Evolutionary conservation across 1,140 invertebrate genomes (phyloP), one percentile per base, ranked within the genome.

Genomic region (Cydia pomonella): DNA sequence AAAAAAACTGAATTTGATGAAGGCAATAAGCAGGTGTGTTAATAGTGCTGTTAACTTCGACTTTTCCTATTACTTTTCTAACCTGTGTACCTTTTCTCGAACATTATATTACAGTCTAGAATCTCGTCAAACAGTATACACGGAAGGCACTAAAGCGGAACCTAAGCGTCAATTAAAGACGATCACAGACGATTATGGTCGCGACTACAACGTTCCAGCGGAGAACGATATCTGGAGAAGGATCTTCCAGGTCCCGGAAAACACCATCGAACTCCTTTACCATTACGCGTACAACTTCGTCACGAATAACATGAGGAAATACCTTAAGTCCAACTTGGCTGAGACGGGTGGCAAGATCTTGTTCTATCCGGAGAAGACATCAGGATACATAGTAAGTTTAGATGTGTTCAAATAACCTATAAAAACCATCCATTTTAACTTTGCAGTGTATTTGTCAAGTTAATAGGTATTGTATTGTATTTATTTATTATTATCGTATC

Each of bases 271-370:
- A 21, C 75, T 97, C 0, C 93, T 95, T 72, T 96, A 95, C 85
- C 96, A 97, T 84, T 97, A 96, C 76, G 94, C 93, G 0, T 93
- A 94, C 72, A 95, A 94, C n/a, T 94, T 94, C 75, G 93, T 96
- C 1, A 96, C 95, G 0, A 95, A 95, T 72, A 94, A 95, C 1
- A 95, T 93, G 0, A 93, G 95, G 59, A 94, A 89, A 44, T 97
- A 95, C 76, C 91, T 94, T 0, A 96, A 96, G 80, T 96, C 96
- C 0, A 93, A 95, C 3, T 86, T 94, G 23, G 93, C 94, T 0
- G 95, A 96, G 77, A 94, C 95, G 73, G 95, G 95, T 1, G 94
- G 95, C 13, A 93, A 94, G 72, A 91, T 96, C 10, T 83, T 93
- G 27, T 96, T 95, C 73, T 93, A 95, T 82, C 94, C 94, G 12